Conservation (phyloP, 2,113 vertebrate genomes). For the Micromys minutus region DNA sequence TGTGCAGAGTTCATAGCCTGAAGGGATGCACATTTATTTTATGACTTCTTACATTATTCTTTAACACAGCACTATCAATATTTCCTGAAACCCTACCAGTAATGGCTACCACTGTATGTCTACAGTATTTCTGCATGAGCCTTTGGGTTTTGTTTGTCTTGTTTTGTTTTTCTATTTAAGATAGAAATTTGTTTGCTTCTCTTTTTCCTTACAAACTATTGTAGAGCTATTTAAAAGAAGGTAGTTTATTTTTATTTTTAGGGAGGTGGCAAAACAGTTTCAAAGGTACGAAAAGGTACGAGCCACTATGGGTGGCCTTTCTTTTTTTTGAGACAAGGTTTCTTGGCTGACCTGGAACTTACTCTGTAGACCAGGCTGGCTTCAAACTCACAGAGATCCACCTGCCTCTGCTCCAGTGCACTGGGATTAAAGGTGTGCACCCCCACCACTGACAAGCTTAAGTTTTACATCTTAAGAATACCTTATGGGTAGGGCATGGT, state of each 20-base stretch:
- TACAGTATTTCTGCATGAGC: neutral
- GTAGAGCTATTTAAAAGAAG: conserved; percentile 45
- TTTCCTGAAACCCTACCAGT: neutral
- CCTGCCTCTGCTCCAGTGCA: neutral
- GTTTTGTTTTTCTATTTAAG: neutral
- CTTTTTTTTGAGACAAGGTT: neutral
- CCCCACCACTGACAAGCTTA: neutral
- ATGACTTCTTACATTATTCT: conserved; percentile 31
- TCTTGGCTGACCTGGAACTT: neutral
- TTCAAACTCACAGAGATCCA: neutral
- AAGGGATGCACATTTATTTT: conserved; percentile 7
- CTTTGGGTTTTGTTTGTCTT: neutral
- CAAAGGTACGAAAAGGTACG: neutral
- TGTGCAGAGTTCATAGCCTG: neutral
- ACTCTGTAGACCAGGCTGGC: neutral
- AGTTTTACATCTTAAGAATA: conserved; percentile 43
- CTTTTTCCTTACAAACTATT: conserved; percentile 49
- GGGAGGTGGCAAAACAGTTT: neutral
- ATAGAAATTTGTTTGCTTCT: conserved; percentile 24
- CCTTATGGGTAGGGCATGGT: neutral
- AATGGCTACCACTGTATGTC: neutral
- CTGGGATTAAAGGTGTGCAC: neutral
- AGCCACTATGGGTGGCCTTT: neutral
- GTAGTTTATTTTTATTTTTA: conserved; percentile 60
- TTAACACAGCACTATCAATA: neutral